Evolutionary conservation across 2,113 vertebrate genomes (phyloP).

Genomic region (Symphodus melops): DNA sequence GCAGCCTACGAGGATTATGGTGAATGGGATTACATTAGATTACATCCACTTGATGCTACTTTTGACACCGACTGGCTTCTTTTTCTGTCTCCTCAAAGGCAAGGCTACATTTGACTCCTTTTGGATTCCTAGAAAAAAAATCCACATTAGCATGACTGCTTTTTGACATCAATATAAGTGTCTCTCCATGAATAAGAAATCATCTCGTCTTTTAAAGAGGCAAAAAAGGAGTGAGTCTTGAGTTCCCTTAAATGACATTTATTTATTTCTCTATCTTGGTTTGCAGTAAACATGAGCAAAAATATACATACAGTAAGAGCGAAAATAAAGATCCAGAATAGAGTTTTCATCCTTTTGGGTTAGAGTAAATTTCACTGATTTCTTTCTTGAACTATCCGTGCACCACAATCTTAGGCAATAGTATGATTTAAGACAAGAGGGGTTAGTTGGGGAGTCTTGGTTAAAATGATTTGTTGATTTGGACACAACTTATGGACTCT

Average conservation of each 20-base stretch:
- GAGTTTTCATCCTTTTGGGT: slow-evolving; percentile 53
- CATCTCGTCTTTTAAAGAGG: not conserved
- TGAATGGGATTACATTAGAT: slow-evolving; percentile 57
- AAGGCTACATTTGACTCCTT: not conserved
- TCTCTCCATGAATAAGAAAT: not conserved
- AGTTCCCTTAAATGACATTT: slow-evolving; percentile 79
- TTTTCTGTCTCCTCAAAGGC: slow-evolving; percentile 9
- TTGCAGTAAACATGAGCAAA: slow-evolving; percentile 83
- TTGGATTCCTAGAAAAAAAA: not conserved
- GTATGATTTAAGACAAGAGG: slow-evolving; percentile 21
- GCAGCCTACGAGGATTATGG: slow-evolving; percentile 41
- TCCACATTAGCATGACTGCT: no score
- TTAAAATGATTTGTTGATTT: slow-evolving; percentile 9
- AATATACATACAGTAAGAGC: slow-evolving; percentile 81
- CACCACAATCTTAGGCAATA: slow-evolving; percentile 52
- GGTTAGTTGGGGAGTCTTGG: not conserved
- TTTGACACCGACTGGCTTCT: slow-evolving; percentile 30
- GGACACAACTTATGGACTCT: slow-evolving; percentile 13
- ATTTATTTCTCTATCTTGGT: slow-evolving; percentile 81
- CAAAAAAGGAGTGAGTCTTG: slow-evolving; percentile 26
- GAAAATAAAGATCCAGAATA: slow-evolving; percentile 70
- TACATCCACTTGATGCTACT: slow-evolving; percentile 35
- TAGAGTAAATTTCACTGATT: slow-evolving; percentile 40
- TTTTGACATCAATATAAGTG: no score
- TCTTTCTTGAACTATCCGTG: slow-evolving; percentile 34